Base-by-base conservation (phyloP, 2,113 vertebrate species). In the Sander vitreus region DNA sequence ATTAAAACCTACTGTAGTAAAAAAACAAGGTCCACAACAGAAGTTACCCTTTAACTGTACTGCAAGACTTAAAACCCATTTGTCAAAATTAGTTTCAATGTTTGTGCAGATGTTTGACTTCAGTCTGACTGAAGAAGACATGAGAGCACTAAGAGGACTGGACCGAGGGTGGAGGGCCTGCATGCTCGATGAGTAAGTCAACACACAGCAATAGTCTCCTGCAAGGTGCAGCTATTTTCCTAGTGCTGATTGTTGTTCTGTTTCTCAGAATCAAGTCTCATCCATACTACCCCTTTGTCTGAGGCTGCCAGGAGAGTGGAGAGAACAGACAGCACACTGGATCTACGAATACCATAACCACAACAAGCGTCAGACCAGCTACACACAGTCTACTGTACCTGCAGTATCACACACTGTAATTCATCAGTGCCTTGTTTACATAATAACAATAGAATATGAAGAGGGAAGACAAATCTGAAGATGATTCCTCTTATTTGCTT, bases 31-130 rank as follows among this genome's bases (percentile, higher is more conserved):
- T 43, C 39, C 39, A 43, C 39, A 43, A 43, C 39, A 43, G 10
- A 11, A 43, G 39, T 43, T 43, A 43, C 39, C 39, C 2, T 43
- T 18, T 33, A 18, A 62, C 33, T 39, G 4, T 11, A 21, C 16
- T 43, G 15, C 50, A 54, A 39, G 10, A 47, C 53, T 69, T 13
- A 33, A 65, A 66, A 39, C 3, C 6, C 23, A n/a, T 50, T 3
- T 50, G 7, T 62, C 23, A 12, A 10, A 27, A 45, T 50, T 8
- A 53, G 11, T 45, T 19, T 64, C 19, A 6, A 16, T 73, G 12
- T 23, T 30, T 4, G 13, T 51, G 12, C 88, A 96, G 96, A 93
- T 96, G 58, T 96, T 95, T 91, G 92, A 95, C 83, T 96, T 96
- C 78, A 68, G 59, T 30, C 83, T 96, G 88, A 85, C 80, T 18